Percentiles rank a stretch among this genome's conserved stretches.
These are phyloP conservation scores for Eubasilissa regina DNA, from an alignment of 1,140 invertebrate genomes.

Conservation along the genomic window DNA sequence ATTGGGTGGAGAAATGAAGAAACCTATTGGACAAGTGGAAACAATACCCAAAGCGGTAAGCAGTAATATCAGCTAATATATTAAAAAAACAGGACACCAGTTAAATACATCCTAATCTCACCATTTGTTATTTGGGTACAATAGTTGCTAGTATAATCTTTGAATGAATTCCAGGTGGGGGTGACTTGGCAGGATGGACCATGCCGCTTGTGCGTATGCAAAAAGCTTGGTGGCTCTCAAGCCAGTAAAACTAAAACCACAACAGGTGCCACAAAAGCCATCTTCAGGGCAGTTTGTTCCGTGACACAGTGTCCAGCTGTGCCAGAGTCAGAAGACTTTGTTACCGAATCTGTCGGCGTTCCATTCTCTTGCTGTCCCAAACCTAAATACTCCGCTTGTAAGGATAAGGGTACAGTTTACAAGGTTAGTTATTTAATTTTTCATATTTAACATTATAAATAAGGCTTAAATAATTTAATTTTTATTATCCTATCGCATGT, in stretches of 20 bases:
- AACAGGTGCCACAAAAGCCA: slow-evolving; percentile 38
- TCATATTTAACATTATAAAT: too few relatives aligned
- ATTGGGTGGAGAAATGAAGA: slow-evolving; percentile 71
- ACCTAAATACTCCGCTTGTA: slow-evolving; percentile 75
- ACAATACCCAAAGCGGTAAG: slow-evolving; percentile 65
- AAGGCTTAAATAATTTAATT: too few relatives aligned
- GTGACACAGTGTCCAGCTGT: slow-evolving; percentile 67
- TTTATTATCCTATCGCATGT: too few relatives aligned
- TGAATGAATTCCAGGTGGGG: slow-evolving; percentile 65
- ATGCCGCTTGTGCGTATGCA: slow-evolving; percentile 77
- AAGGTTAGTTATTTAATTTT: slow-evolving; percentile 63
- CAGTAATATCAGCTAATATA: neutral
- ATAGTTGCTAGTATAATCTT: too few relatives aligned
- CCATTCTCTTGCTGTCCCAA: slow-evolving; percentile 77
- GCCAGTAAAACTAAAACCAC: slow-evolving; percentile 49
- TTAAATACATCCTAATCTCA: too few relatives aligned
- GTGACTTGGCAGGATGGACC: slow-evolving; percentile 80
- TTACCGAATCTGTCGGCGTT: slow-evolving; percentile 70
- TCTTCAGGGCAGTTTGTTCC: slow-evolving; percentile 63
- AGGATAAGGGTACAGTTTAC: slow-evolving; percentile 72
- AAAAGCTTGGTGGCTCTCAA: slow-evolving; percentile 59
- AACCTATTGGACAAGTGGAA: slow-evolving; percentile 64
- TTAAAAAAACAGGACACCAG: neutral
- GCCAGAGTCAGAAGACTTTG: slow-evolving; percentile 71
- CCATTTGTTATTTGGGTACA: too few relatives aligned